Conservation (phyloP, 2,797 vertebrate species). For the Alosa sapidissima region DNA sequence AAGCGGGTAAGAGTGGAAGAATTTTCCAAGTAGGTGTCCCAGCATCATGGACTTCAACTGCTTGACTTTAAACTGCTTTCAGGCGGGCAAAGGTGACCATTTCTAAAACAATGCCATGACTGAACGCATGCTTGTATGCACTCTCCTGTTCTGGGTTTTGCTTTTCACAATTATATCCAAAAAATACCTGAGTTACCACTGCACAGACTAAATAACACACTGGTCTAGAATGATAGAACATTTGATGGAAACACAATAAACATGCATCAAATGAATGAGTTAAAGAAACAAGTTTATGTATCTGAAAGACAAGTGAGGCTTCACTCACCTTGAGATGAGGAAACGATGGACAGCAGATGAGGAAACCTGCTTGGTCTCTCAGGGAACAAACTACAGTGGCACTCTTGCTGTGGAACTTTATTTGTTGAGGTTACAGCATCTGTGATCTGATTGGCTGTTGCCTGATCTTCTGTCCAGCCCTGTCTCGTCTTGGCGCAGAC, state of each 20-base stretch:
- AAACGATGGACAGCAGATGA: neutral
- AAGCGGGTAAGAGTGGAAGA: neutral
- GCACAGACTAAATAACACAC: neutral
- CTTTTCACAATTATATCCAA: neutral
- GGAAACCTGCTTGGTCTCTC: neutral
- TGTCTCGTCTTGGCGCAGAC: slow-evolving; percentile 17
- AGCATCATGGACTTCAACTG: neutral
- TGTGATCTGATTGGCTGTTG: slow-evolving; percentile 41
- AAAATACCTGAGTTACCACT: neutral
- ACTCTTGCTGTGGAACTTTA: neutral
- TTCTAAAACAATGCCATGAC: neutral
- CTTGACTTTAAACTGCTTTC: neutral
- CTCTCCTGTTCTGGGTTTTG: neutral
- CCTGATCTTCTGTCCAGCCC: neutral
- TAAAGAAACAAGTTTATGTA: neutral
- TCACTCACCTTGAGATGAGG: neutral
- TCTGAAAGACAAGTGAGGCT: neutral
- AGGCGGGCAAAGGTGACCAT: neutral
- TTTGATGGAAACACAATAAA: neutral
- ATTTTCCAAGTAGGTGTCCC: neutral
- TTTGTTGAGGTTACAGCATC: neutral
- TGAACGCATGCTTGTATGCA: neutral
- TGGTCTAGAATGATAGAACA: neutral
- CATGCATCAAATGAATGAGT: neutral
- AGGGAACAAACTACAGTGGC: neutral